phyloP scores from a whole-genome alignment of 2,113 vertebrate genomes.

The Dryoscopus gambensis region DNA sequence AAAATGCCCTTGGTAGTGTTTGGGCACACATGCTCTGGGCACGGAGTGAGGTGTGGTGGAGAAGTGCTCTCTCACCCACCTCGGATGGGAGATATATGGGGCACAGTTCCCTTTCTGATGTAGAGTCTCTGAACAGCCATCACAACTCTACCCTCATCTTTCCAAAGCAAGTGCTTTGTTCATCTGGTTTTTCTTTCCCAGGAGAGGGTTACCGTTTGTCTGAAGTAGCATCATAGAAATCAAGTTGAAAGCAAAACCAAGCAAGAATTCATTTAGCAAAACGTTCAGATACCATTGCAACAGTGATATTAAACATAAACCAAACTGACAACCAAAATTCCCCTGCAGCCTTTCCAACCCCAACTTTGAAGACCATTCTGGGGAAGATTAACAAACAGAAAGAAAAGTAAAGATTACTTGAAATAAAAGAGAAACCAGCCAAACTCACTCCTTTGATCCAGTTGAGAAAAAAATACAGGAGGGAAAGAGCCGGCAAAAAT shows the following conservation, averaged over 20 bases:
- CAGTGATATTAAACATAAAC: neutral
- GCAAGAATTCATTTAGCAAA: neutral
- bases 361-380: neutral
- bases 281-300: neutral
- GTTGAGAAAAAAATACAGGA: neutral
- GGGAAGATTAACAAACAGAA: neutral
- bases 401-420: neutral
- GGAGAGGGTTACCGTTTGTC: neutral
- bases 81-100: rapidly evolving
- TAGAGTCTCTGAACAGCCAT: neutral
- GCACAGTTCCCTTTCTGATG: neutral
- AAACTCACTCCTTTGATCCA: neutral
- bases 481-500: neutral
- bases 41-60: neutral
- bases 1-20: neutral
- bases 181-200: neutral
- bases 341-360: neutral
- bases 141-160: neutral
- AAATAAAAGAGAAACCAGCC: neutral
- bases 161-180: neutral
- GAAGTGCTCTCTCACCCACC: neutral
- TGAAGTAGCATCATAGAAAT: neutral
- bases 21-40: neutral
- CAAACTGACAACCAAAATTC: neutral
- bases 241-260: neutral